Evolutionary conservation across 2,113 vertebrate genomes (phyloP).

Genomic region (Formicarius rufipectus): DNA sequence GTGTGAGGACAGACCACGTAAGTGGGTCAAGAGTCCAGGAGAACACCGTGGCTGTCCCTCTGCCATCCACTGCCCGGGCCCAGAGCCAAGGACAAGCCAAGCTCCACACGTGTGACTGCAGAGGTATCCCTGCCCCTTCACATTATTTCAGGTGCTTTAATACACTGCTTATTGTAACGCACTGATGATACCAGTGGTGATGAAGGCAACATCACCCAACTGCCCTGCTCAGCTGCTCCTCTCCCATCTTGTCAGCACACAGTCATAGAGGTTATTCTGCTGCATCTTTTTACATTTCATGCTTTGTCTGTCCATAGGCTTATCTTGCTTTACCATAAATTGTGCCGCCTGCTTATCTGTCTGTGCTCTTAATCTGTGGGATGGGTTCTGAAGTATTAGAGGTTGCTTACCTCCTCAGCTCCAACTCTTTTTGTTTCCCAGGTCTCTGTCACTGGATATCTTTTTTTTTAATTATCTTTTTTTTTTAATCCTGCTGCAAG

Average conservation of each 20-base stretch:
- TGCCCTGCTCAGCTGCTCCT: background rate
- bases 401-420: background rate
- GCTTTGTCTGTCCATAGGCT: conserved; percentile 50
- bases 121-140: background rate
- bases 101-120: background rate
- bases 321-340: conserved; percentile 52
- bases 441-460: background rate
- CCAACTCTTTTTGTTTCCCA: conserved; percentile 14
- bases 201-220: background rate
- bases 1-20: background rate
- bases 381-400: background rate
- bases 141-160: background rate
- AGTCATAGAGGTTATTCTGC: background rate
- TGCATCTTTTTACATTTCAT: conserved; percentile 17
- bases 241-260: background rate
- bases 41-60: background rate
- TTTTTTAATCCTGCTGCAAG: background rate
- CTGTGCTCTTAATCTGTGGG: background rate
- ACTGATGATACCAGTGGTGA: background rate
- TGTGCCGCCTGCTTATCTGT: conserved; percentile 46
- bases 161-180: background rate
- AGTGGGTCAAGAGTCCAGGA: background rate
- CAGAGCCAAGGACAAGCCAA: background rate
- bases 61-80: background rate
- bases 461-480: background rate